Base-by-base conservation (phyloP, 2,888 invertebrate genomes). In the Parasteatoda lunata region DNA sequence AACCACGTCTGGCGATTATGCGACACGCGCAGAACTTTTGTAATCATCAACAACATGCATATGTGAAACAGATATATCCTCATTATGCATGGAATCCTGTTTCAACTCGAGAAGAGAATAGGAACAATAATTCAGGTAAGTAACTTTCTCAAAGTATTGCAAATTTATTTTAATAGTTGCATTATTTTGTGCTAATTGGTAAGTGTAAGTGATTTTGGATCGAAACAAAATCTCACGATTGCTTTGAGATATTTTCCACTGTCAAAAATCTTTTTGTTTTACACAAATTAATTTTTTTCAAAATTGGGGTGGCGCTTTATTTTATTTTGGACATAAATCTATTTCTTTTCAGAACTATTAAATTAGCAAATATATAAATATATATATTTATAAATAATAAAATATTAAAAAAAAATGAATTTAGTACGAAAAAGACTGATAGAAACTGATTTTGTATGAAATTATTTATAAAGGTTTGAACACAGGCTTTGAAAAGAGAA, bases 21-120 rank as follows among this genome's bases (percentile, higher is more conserved):
- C 72, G 84, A 13, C 84, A 84, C 70, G 75, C 84, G 4, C 84
- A 84, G 51, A 84, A 79, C 79, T 84, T 84, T 75, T 85, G 85
- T 68, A 80, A 76, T 48, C 85, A 85, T 15, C 85, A 85, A 11
- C 84, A 84, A 47, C 78, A 79, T 76, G 79, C 79, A 5, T 79
- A 75, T 52, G 78, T 84, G 69, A 84, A 84, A 75, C 84, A 84
- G 30, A 70, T 84, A 59, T 84, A 84, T 65, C 85, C 85, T 8
- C 85, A 85, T 59, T 85, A 85, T 59, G 66, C 85, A 5, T 85
- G 85, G 85, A 85, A 77, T 52, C 75, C 85, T 52, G 77, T 80
- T 0, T 65, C 85, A 48, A 68, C 77, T 54, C 59, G 75, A 47
- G 84, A 84, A 15, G 84, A 79, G 59, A 84, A 75, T 48, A 70